Evolutionary conservation across 1,140 invertebrate species (phyloP).

Genomic region (Dendroctonus valens): DNA sequence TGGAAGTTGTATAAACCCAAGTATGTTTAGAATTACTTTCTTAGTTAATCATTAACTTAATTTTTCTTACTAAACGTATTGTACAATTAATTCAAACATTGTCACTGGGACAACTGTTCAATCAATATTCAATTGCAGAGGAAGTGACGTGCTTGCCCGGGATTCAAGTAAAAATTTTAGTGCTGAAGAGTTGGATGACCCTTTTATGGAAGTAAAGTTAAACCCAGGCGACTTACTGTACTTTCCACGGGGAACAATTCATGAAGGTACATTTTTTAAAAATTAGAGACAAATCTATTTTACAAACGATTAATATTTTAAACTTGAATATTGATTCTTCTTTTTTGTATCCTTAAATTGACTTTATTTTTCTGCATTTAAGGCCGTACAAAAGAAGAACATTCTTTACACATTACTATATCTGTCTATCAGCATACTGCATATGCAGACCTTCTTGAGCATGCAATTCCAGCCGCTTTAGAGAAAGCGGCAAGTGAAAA

Average conservation of each 20-base stretch:
- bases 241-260: slow-evolving; percentile 89
- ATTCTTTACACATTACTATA: slow-evolving; percentile 91
- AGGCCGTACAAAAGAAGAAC: slow-evolving; percentile 65
- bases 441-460: slow-evolving; percentile 85
- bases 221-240: slow-evolving; percentile 90
- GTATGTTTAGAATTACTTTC: slow-evolving; percentile 41
- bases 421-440: slow-evolving; percentile 89
- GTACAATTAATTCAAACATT: not conserved
- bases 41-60: slow-evolving; percentile 30
- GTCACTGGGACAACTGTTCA: not conserved
- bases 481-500: slow-evolving; percentile 69
- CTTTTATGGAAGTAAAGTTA: slow-evolving; percentile 78
- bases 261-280: too few species aligned
- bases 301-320: not conserved
- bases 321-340: not conserved
- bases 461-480: slow-evolving; percentile 74
- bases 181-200: slow-evolving; percentile 73
- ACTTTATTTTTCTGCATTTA: slow-evolving; percentile 4
- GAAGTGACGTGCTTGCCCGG: slow-evolving; percentile 68
- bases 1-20: slow-evolving; percentile 88
- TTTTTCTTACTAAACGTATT: too few species aligned
- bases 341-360: not conserved
- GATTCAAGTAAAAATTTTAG: slow-evolving; percentile 82
- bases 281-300: too few species aligned
- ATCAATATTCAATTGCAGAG: slow-evolving; percentile 10